These are phyloP conservation scores for Lycia hirtaria DNA, from an alignment of 2,888 invertebrate genomes.

Conservation along the genomic window DNA sequence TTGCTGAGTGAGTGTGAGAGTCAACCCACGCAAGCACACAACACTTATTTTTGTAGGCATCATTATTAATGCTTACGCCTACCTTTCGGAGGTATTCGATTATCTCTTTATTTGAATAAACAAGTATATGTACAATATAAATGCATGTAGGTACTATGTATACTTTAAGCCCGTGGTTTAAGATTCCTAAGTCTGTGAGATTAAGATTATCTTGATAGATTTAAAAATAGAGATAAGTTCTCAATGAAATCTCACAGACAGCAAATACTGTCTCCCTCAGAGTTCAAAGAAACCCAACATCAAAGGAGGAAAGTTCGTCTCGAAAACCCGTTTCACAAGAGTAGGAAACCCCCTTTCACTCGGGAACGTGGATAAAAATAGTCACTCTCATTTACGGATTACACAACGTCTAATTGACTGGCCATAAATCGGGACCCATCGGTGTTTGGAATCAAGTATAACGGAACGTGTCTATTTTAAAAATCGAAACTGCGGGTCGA, in stretches of 20 bases:
- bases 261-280: slow-evolving; percentile 1
- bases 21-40: slow-evolving; percentile 21
- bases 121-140: no score
- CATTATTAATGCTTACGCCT: slow-evolving; percentile 6
- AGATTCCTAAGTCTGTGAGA: no score
- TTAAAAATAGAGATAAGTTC: not conserved
- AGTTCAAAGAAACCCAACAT: slow-evolving; percentile 41
- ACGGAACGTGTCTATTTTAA: slow-evolving; percentile 78
- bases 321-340: slow-evolving; percentile 61
- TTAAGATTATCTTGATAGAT: not conserved
- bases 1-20: slow-evolving; percentile 1
- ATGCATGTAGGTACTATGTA: no score
- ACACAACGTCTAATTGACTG: slow-evolving; percentile 70
- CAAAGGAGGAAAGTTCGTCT: slow-evolving; percentile 59
- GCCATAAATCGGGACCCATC: slow-evolving; percentile 64
- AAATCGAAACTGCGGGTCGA: slow-evolving; percentile 71
- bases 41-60: slow-evolving; percentile 3
- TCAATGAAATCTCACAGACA: slow-evolving; percentile 26
- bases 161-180: no score
- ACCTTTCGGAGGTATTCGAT: not conserved
- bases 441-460: slow-evolving; percentile 53
- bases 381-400: slow-evolving; percentile 68
- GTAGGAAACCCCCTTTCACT: slow-evolving; percentile 78
- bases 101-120: not conserved
- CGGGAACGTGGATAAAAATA: slow-evolving; percentile 71